Conservation (phyloP, 2,113 vertebrate genomes). For the Rhinolophus sinicus region DNA sequence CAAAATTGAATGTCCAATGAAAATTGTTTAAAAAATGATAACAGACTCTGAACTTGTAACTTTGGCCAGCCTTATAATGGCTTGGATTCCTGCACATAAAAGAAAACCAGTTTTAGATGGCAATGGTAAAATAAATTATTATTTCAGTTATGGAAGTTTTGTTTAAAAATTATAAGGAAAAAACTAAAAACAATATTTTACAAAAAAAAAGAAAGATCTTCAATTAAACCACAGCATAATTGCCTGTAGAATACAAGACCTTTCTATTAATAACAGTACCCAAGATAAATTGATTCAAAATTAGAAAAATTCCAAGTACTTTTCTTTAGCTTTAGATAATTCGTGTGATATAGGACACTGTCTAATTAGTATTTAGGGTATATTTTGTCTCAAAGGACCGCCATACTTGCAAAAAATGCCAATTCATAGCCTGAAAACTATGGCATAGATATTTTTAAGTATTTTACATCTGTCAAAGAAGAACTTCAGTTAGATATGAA, state of each 20-base stretch:
- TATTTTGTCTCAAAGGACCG: conserved; percentile 35
- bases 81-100: background rate
- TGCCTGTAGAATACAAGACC: background rate
- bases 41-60: background rate
- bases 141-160: conserved; percentile 6
- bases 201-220: conserved; percentile 5
- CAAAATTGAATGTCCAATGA: background rate
- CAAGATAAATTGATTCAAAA: conserved; percentile 20
- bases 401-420: conserved; percentile 6
- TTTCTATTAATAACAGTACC: background rate
- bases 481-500: conserved; percentile 34
- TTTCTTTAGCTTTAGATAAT: conserved; percentile 7
- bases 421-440: background rate
- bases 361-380: background rate
- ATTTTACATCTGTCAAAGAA: conserved; percentile 20
- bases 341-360: background rate
- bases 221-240: conserved; percentile 38
- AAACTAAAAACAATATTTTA: background rate
- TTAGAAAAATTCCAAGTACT: conserved; percentile 36
- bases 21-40: background rate
- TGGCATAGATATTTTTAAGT: background rate
- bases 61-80: conserved; percentile 16
- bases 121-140: background rate
- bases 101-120: conserved; percentile 18
- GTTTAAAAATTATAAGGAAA: conserved; percentile 2